These are phyloP conservation scores for Drosophila trichaetosa DNA, from an alignment of 2,888 invertebrate genomes.

Conservation along the genomic window DNA sequence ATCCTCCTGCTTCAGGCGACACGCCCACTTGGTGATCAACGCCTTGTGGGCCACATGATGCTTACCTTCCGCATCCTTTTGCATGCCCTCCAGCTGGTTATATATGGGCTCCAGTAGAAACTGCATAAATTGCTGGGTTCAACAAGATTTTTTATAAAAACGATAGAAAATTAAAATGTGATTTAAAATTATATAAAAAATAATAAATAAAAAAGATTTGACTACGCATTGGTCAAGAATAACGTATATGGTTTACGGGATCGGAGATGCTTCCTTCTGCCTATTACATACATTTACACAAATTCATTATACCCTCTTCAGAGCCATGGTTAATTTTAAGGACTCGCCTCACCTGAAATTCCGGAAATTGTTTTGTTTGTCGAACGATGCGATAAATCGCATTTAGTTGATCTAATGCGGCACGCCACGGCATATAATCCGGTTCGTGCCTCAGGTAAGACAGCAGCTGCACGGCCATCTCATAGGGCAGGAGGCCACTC, in stretches of 20 bases:
- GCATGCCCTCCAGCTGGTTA: constrained; percentile 86
- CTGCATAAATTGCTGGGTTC: constrained; percentile 87
- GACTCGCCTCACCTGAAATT: constrained; percentile 86
- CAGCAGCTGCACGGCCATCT: constrained; percentile 86
- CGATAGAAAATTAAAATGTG: not conserved
- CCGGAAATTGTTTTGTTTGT: constrained; percentile 87
- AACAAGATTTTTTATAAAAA: not conserved
- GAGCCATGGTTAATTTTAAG: not conserved
- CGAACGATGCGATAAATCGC: constrained; percentile 87
- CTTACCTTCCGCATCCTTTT: constrained; percentile 83
- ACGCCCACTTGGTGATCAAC: constrained; percentile 86
- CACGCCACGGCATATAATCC: constrained; percentile 85
- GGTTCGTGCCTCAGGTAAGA: constrained; percentile 85
- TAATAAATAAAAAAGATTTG: not conserved
- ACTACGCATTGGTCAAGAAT: not conserved
- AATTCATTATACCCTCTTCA: not conserved
- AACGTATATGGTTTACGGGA: not conserved
- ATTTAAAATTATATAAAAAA: not conserved
- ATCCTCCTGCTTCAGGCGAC: constrained; percentile 87
- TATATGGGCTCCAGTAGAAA: constrained; percentile 89
- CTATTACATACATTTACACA: not conserved
- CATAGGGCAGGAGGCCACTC: constrained; percentile 88
- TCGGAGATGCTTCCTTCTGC: not conserved
- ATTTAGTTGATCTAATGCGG: constrained; percentile 87
- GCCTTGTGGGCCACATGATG: constrained; percentile 87